Evolutionary conservation across 2,113 vertebrate species (phyloP), one percentile per base, ranked within the genome.

Genomic region (Numida meleagris): DNA sequence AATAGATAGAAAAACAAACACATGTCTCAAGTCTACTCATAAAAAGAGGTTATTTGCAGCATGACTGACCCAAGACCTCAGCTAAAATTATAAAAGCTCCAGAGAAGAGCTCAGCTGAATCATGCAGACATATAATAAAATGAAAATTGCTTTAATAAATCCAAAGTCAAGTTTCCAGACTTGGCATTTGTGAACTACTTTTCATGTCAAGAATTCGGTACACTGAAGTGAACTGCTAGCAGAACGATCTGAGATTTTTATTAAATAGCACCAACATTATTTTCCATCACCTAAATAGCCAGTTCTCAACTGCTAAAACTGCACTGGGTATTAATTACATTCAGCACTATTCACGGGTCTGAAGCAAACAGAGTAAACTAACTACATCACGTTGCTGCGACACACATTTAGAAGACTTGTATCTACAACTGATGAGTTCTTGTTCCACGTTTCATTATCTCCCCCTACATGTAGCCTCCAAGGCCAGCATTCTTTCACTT

Each of bases 31-130:
- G 6, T 81, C 40, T 86, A 57, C 51, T 93, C 79, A 95, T 93
- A 88, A 93, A 94, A 95, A 81, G 70, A 84, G 38, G 70, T 83
- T 95, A 89, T 93, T 95, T 95, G 72, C 79, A 91, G 82, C 72
- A 91, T 83, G 89, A 94, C 79, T 93, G 89, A 92, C 82, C 91
- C 79, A 86, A 86, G 76, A 88, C 82, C 79, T 80, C 57, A 59
- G 58, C 16, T 51, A 83, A 91, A 82, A 21, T 74, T 67, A 86
- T 40, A 89, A 93, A 82, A 91, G 59, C 55, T 90, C 63, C 33
- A 86, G 68, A 95, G 65, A 88, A 88, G 38, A 89, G 23, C 72
- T 95, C 85, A 85, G 88, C 61, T 93, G 85, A 90, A 93, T 94
- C 89, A 94, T 36, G 79, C 17, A 13, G 12, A 65, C 27, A 82